Base-by-base conservation (phyloP, 37 sponge, comb jelly and placozoan species). In the Chondrosia reniformis region DNA sequence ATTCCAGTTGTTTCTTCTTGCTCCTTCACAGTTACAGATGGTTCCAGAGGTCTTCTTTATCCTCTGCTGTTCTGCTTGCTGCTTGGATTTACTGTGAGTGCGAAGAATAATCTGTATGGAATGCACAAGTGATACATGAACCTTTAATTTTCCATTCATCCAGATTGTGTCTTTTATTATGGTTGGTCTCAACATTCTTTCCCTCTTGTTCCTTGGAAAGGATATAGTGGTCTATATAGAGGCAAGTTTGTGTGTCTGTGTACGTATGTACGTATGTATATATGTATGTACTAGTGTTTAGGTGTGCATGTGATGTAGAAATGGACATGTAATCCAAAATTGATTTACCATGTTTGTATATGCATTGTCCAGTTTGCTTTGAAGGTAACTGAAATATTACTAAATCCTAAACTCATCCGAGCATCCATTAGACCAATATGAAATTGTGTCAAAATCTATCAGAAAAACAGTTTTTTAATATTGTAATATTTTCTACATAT, bases 171-270 rank as follows among this genome's bases (percentile, higher is more conserved):
- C 87, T 32, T 84, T 91, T 65, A 21, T 81, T 3, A 77, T 91
- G 25, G 91, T 91, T 32, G 77, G 79, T 7, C 45, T 79, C 74
- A 91, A 91, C 80, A 52, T 49, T 12, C 33, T 86, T 15, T 78
- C 63, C 30, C 84, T 91, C 21, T 1, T 87, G 55, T 44, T 87
- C 45, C 21, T 44, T 25, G 72, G 1, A 13, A 69, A 69, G 12
- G 72, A 69, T 25, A 43, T 69, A 24, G 44, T 69, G 19, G 41
- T 36, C 8, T 44, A 69, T 7, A 39, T 40, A 39, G 72, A 69
- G 72, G 72, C 42, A 1, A 44, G 72, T 69, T 41, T 69, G 42
- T 69, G 44, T 25, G 15, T 19, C 36, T 7, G 17, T 39, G 41
- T 40, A 15, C 38, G 36, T 66, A 40, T 13, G 6, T 30, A 25